Percentiles rank a stretch among this genome's conserved stretches.
phyloP scores from a whole-genome alignment of 1,140 invertebrate species.

The Ceratina japonica region DNA sequence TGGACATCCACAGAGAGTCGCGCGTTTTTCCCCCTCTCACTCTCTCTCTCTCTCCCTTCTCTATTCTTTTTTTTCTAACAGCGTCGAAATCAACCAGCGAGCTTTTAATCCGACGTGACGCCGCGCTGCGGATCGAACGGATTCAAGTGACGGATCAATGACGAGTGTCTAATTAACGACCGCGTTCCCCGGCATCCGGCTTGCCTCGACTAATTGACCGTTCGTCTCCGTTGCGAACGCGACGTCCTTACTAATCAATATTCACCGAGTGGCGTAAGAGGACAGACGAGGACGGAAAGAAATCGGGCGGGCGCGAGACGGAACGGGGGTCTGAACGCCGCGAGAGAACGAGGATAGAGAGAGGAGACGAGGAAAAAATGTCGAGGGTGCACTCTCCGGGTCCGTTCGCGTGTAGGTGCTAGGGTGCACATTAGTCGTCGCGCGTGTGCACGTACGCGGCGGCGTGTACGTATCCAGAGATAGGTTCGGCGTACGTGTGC shows the following conservation, averaged over 20 bases:
- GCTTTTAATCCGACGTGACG: conserved; percentile 14
- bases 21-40: not conserved
- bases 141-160: conserved; percentile 58
- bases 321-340: not conserved
- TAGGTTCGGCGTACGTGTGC: not conserved
- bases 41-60: not conserved
- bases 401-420: conserved; percentile 27
- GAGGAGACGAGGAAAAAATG: conserved; percentile 41
- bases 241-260: conserved; percentile 65
- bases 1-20: not conserved
- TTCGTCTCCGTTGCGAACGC: conserved; percentile 57
- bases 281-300: conserved; percentile 34
- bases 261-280: conserved; percentile 57
- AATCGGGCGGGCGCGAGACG: conserved; percentile 22
- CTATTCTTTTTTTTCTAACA: not conserved
- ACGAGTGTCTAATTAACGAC: conserved; percentile 62
- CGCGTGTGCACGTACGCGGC: too few species aligned
- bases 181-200: conserved; percentile 40
- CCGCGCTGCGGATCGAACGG: conserved; percentile 30
- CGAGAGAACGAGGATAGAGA: conserved; percentile 10
- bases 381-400: conserved; percentile 54
- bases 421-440: not conserved
- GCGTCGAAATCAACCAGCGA: conserved; percentile 1
- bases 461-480: conserved; percentile 4
- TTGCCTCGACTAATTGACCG: conserved; percentile 63